These are phyloP conservation scores for Orchesellides sinensis DNA, from an alignment of 2,888 invertebrate species.

Conservation along the genomic window DNA sequence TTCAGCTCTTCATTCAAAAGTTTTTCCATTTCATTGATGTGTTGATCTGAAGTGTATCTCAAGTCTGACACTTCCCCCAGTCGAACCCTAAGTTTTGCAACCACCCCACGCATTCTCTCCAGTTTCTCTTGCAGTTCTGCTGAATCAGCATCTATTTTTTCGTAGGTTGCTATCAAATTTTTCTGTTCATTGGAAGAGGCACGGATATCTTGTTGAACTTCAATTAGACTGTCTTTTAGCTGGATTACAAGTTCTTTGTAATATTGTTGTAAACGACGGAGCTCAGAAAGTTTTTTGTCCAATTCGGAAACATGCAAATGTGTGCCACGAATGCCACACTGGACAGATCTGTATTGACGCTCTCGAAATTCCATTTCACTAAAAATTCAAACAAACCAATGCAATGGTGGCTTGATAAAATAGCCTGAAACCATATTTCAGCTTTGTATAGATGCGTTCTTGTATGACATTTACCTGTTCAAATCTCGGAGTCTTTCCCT, in stretches of 20 bases:
- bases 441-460: too few species aligned
- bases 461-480: conserved; percentile 22
- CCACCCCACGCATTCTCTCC: background rate
- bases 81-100: conserved; percentile 15
- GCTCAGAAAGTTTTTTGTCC: conserved; percentile 36
- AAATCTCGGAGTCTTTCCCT: conserved; percentile 35
- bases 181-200: conserved; percentile 20
- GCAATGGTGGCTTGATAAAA: background rate
- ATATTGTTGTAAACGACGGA: conserved; percentile 1
- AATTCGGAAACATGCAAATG: conserved; percentile 37
- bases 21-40: conserved; percentile 39
- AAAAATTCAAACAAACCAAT: too few species aligned
- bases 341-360: conserved; percentile 28
- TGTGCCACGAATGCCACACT: conserved; percentile 39
- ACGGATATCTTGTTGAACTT: conserved; percentile 34
- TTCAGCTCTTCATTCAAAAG: conserved; percentile 27
- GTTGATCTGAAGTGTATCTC: conserved; percentile 7
- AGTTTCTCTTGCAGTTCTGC: conserved; percentile 15
- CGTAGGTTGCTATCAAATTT: background rate
- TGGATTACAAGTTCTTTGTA: conserved; percentile 1
- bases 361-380: conserved; percentile 48
- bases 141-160: background rate
- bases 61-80: background rate
- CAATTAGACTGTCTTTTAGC: conserved; percentile 19
- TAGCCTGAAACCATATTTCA: too few species aligned